Percentiles rank a stretch among this genome's conserved stretches.
These are phyloP conservation scores for Tetramorium bicarinatum DNA, from an alignment of 2,888 invertebrate genomes.

Conservation along the genomic window DNA sequence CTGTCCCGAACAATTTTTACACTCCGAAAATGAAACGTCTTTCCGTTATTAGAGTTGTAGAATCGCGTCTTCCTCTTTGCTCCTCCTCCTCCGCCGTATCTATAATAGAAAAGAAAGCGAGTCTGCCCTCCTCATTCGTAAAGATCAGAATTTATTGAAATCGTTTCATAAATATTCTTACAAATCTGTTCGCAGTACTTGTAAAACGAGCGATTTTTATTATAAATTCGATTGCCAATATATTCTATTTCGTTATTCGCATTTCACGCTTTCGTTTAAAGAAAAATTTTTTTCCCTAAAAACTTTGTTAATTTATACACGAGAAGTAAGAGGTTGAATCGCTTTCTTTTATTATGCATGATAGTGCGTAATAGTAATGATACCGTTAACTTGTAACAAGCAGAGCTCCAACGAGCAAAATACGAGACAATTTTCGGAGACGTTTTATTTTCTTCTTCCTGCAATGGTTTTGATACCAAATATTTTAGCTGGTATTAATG, in stretches of 20 bases:
- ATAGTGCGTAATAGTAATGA: not conserved
- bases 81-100: constrained; percentile 11
- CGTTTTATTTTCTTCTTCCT: constrained; percentile 68
- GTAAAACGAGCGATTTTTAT: not conserved
- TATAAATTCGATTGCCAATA: not conserved
- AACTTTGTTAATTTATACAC: not conserved
- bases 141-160: constrained; percentile 18
- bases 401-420: constrained; percentile 32
- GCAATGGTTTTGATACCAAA: constrained; percentile 84
- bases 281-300: not conserved
- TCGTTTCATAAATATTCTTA: not conserved
- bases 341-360: not conserved
- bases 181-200: not conserved
- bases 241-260: not conserved
- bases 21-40: constrained; percentile 44
- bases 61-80: constrained; percentile 49
- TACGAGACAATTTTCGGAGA: constrained; percentile 64
- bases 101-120: not conserved
- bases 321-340: not conserved
- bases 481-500: constrained; percentile 80
- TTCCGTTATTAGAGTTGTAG: constrained; percentile 22
- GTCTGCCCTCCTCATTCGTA: not conserved
- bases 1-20: constrained; percentile 8
- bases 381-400: not conserved
- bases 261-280: not conserved